Base-by-base conservation (phyloP, 2,888 invertebrate species). In the Drosophila borealis region DNA sequence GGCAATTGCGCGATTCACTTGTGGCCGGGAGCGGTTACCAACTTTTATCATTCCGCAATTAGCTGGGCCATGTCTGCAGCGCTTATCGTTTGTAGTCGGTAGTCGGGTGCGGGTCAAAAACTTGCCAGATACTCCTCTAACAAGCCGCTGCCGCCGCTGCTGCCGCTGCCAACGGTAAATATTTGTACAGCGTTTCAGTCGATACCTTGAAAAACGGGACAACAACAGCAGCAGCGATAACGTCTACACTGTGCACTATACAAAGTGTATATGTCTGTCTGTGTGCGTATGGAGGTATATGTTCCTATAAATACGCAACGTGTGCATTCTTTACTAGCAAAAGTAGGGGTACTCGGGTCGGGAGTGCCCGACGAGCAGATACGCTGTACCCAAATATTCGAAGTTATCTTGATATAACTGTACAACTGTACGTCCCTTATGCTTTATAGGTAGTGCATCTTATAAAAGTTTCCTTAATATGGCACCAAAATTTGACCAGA, bases 31-130 rank as follows among this genome's bases (percentile, higher is more conserved):
- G 71, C 64, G 61, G 61, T 68, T 69, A 77, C 77, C 75, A 69
- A 61, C 53, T 74, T 84, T 89, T 89, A 87, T 88, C 89, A 80
- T 80, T 71, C 88, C 68, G 88, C 89, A 89, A 89, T 89, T 89
- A 89, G 79, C 76, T 75, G 63, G 81, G 69, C 71, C 82, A 77
- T 89, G 90, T 89, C 85, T 73, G 75, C 54, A 48, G 50, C 56
- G 78, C 85, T 89, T 89, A 89, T 89, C 87, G 71, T 63, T 50
- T 55, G 36, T 42, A 60, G 66, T 71, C 68, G 70, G 87, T 77
- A 83, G 80, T 82, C 71, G 74, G 56, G 34, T 36, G 56, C 51
- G 45, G 50, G 74, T 66, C 74, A 70, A 66, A 78, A 72, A 66
- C 78, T 80, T 66, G 50, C 69, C 50, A 69, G 70, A 67, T 78